Evolutionary conservation across 2,113 vertebrate species (phyloP), one percentile per base, ranked within the genome.

Genomic region (Amblyopsis rosae): DNA sequence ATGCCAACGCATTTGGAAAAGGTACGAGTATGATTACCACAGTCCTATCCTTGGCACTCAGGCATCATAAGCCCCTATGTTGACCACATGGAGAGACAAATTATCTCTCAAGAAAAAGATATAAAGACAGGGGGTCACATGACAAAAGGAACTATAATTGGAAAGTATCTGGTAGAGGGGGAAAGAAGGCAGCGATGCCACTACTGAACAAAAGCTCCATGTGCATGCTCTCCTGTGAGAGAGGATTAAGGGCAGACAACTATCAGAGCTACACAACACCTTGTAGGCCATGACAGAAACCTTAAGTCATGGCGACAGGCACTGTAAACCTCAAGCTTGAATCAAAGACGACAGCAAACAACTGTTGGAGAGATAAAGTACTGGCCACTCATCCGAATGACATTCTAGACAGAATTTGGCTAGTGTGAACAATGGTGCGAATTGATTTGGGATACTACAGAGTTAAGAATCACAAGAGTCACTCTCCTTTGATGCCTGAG

Each of bases 281-380:
- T 75, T 48, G 55, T 61, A 56, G 49, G 67, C 77, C 15, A 56
- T 50, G 54, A 51, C 72, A 57, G 17, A 66, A 54, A 66, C 35
- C 35, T 41, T 26, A 26, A 26, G 35, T 41, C 35, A 41, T 0
- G 7, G 35, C 7, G 35, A 41, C 35, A 41, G 35, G 35, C 7
- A 41, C 26, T 26, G 26, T 26, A 26, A 26, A 26, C 26, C 26
- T 26, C 26, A n/a, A 55, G 64, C 51, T 72, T 33, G 47, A 15
- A 55, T 62, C 54, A 59, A 62, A 81, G 58, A 80, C 55, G 73
- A 65, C 49, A 75, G 55, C 51, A 53, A 35, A 68, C 47, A 49
- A n/a, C 11, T 0, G 35, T 50, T 47, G 58, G 26, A 54, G 58
- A 68, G 59, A 59, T 50, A 47, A 69, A 62, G 26, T 0, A 15